Conservation (phyloP, 2,888 invertebrate genomes). For the Drosophila birchii region DNA sequence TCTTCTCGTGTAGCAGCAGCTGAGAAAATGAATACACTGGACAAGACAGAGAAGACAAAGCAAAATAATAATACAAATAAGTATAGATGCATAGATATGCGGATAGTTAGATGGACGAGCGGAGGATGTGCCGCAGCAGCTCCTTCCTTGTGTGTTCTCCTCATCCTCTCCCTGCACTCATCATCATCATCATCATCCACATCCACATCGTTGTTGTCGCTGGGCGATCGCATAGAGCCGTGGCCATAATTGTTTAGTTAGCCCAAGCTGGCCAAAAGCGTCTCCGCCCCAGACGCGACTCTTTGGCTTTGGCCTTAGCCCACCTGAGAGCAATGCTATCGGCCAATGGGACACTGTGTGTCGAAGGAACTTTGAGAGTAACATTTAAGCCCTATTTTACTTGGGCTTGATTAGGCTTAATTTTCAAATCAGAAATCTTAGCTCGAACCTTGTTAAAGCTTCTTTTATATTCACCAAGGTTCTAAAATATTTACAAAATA, state of each 20-base stretch:
- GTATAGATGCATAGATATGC: constrained; percentile 79
- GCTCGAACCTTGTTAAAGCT: background rate
- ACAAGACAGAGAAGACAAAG: constrained; percentile 56
- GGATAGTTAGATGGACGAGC: constrained; percentile 76
- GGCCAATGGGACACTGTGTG: constrained; percentile 20
- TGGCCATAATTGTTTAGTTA: constrained; percentile 79
- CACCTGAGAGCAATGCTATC: constrained; percentile 66
- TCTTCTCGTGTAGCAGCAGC: constrained; percentile 21
- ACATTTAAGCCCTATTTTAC: background rate
- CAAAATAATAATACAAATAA: constrained; percentile 79
- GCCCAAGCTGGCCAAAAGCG: constrained; percentile 57
- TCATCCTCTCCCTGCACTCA: constrained; percentile 48
- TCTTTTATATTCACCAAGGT: background rate
- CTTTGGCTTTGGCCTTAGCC: constrained; percentile 42
- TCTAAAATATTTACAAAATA: background rate
- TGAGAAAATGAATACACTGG: constrained; percentile 39
- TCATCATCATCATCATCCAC: constrained; percentile 55
- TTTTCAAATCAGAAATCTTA: background rate
- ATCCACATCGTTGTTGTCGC: constrained; percentile 29
- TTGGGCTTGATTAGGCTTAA: background rate
- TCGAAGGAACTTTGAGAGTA: no score
- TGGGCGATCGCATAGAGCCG: constrained; percentile 61
- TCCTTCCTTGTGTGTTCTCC: constrained; percentile 2
- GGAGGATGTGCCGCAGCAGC: constrained; percentile 58
- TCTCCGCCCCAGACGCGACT: constrained; percentile 53